Percentiles rank a stretch among this genome's conserved stretches.
phyloP scores from a whole-genome alignment of 2,888 invertebrate genomes.

The Branchinecta sandiegonensis region DNA sequence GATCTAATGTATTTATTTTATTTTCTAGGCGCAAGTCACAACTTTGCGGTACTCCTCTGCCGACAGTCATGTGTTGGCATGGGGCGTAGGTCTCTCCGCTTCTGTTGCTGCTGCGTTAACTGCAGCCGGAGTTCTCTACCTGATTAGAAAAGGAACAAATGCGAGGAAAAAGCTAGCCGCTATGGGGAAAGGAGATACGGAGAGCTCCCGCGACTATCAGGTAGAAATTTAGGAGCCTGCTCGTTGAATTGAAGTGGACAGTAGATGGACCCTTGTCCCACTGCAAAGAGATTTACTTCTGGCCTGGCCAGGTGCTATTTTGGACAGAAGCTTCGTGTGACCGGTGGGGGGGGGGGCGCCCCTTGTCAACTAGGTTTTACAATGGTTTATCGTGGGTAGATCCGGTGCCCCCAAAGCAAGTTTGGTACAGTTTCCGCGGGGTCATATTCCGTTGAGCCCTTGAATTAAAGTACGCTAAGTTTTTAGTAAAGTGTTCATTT shows the following conservation, averaged over 20 bases:
- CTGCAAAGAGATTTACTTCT: no score
- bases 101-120: conserved; percentile 47
- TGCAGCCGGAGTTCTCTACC: conserved; percentile 46
- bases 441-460: no score
- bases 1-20: not conserved
- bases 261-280: no score
- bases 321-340: no score
- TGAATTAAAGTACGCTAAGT: no score
- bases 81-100: conserved; percentile 47
- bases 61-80: conserved; percentile 38
- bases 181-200: conserved; percentile 54
- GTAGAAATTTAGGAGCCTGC: conserved; percentile 33
- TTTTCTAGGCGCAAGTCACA: conserved; percentile 39
- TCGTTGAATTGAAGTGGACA: no score
- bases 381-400: not conserved
- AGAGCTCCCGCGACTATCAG: conserved; percentile 85
- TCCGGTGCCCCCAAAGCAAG: not conserved
- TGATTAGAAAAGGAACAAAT: conserved; percentile 59
- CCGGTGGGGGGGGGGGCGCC: not conserved
- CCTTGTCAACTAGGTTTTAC: not conserved
- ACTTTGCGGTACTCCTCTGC: conserved; percentile 32
- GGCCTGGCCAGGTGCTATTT: no score
- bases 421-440: not conserved
- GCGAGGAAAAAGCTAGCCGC: conserved; percentile 66
- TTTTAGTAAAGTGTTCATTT: no score